Percentiles rank a stretch among this genome's conserved stretches.
phyloP scores from a whole-genome alignment of 2,113 vertebrate genomes.

The Mus pahari region DNA sequence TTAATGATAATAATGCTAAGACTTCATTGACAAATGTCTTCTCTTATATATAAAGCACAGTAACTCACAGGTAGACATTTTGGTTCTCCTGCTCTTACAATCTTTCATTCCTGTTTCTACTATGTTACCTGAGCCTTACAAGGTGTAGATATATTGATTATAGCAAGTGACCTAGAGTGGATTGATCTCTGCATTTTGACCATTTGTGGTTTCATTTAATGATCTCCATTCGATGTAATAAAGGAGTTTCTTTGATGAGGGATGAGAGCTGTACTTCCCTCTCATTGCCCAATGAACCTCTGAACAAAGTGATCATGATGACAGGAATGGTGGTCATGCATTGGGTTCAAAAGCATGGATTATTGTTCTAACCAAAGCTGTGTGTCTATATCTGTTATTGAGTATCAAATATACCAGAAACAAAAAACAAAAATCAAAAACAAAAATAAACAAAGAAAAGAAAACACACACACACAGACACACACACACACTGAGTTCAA shows the following conservation, averaged over 20 bases:
- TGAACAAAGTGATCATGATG: not conserved
- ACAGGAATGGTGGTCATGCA: not conserved
- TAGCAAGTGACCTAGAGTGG: not conserved
- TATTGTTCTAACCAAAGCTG: not conserved
- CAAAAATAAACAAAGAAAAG: too few species aligned
- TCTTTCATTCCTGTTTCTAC: not conserved
- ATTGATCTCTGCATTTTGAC: not conserved
- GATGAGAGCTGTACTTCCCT: not conserved
- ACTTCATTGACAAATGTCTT: not conserved
- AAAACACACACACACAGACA: too few species aligned
- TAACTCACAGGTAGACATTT: not conserved
- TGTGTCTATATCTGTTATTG: not conserved
- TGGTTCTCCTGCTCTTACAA: not conserved
- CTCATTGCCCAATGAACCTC: too few species aligned
- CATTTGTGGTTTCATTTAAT: not conserved
- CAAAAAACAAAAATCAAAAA: too few species aligned
- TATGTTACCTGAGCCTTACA: not conserved
- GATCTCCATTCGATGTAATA: not conserved
- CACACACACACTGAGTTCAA: too few species aligned
- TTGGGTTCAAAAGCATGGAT: not conserved
- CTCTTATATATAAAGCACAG: not conserved
- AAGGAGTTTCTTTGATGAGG: not conserved
- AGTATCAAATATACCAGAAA: not conserved
- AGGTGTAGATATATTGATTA: not conserved
- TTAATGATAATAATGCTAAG: not conserved